Conservation (phyloP, 2,113 vertebrate genomes). For the Cyphomyrus discorhynchus region DNA sequence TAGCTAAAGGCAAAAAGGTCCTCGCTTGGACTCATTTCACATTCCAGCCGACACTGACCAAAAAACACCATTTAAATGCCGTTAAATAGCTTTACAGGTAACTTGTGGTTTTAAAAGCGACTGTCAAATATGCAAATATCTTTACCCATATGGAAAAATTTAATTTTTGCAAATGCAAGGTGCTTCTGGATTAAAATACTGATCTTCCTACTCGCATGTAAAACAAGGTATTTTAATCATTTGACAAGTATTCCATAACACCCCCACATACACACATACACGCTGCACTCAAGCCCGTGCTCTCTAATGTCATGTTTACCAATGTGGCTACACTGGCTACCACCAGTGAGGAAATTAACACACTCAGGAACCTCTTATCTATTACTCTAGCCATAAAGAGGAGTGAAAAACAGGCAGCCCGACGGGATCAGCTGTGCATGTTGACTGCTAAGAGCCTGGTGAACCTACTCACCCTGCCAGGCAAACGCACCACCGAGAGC, state of each 20-base stretch:
- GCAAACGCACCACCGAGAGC: not conserved
- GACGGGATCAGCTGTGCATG: not conserved
- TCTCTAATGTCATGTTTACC: slow-evolving; percentile 8
- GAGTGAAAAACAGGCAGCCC: not conserved
- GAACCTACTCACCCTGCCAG: not conserved
- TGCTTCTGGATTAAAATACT: not conserved
- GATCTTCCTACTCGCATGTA: not conserved
- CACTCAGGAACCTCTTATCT: not conserved
- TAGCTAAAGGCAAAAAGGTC: not conserved
- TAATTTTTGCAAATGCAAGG: not conserved
- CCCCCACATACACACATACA: not conserved
- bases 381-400: not conserved
- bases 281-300: not conserved
- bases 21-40: not conserved
- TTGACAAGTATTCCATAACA: not conserved
- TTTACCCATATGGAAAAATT: not conserved
- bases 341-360: not conserved
- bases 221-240: not conserved
- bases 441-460: not conserved
- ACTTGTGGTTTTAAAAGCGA: not conserved
- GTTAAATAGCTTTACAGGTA: not conserved
- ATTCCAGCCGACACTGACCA: not conserved
- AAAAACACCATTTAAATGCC: not conserved
- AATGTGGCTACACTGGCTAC: slow-evolving; percentile 1
- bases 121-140: not conserved